Base-by-base conservation (phyloP, 1,140 invertebrate genomes). In the Coelopa frigida region DNA sequence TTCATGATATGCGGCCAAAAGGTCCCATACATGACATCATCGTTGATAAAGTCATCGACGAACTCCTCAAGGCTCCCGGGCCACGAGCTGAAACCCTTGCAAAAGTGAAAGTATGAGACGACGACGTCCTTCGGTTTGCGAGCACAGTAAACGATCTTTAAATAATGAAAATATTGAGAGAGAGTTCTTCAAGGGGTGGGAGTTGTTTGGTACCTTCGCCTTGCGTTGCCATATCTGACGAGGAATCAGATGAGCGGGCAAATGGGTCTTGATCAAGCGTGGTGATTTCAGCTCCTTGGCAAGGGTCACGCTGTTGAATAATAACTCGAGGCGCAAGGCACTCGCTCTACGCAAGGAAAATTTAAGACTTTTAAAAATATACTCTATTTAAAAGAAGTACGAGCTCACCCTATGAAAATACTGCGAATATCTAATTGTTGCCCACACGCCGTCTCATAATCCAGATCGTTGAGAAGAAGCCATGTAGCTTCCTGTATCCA, bases 51-150 rank as follows among this genome's bases (percentile, higher is more conserved):
- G 18, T 76, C 57, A 43, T 76, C 61, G 29, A 75, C 75, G 57
- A 81, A 83, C 7, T 79, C 71, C 1, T 78, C 64, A 46, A 84
- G 77, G 45, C 68, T 70, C 10, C 80, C 79, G 8, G 52, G 60
- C 58, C 75, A 79, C 6, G 72, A 72, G 48, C 75, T 73, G 22
- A 80, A 55, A 4, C 77, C 51, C 48, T 68, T 72, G 45, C 73
- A 72, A 58, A 84, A 83, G 61, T 88, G 76, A 57, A 74, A 87
- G 57, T 80, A 85, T 0, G 84, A 87, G 2, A 88, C 75, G 15
- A 77, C 78, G 3, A 78, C 78, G 62, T 89, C 86, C 64, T 86
- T 88, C 0, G 84, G 80, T 61, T 89, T 85, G 55, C 85, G 74
- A 0, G 75, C 72, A 1, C 87, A 75, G 56, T 88, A 88, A 39